phyloP scores from a whole-genome alignment of 2,888 invertebrate species.

The Oxytorus armatus region DNA sequence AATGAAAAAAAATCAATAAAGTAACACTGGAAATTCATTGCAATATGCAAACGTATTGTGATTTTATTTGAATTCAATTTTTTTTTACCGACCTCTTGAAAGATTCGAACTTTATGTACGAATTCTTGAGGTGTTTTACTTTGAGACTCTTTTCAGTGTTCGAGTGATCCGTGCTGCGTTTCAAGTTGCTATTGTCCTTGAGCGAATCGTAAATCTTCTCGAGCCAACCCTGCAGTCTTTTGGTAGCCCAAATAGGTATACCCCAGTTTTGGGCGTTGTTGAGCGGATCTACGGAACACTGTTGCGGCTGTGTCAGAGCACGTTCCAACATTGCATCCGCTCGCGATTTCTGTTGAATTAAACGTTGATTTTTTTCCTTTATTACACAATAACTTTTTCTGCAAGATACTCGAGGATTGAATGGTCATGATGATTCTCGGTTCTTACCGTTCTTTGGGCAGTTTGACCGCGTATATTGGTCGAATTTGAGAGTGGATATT shows the following conservation, averaged over 20 bases:
- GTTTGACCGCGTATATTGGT: constrained; percentile 81
- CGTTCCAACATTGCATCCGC: constrained; percentile 93
- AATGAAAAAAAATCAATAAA: constrained; percentile 40
- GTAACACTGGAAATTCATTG: not conserved
- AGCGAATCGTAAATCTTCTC: constrained; percentile 88
- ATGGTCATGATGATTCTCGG: not conserved
- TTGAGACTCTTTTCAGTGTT: constrained; percentile 80
- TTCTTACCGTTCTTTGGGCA: constrained; percentile 82
- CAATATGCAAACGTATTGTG: not conserved
- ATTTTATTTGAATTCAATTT: not conserved
- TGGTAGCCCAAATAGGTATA: constrained; percentile 86
- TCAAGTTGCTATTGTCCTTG: constrained; percentile 77
- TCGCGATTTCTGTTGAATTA: constrained; percentile 86
- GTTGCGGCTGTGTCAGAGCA: constrained; percentile 86
- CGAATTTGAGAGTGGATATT: constrained; percentile 82
- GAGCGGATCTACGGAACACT: constrained; percentile 85
- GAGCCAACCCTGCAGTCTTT: constrained; percentile 85
- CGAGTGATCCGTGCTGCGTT: constrained; percentile 73
- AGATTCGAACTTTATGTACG: constrained; percentile 91
- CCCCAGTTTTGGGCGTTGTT: constrained; percentile 86
- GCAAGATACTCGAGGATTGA: not conserved
- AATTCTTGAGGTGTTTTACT: constrained; percentile 88
- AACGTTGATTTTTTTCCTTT: not conserved
- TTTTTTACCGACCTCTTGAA: constrained; percentile 85
- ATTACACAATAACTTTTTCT: not conserved